Percentiles rank a stretch among this genome's conserved stretches.
These are phyloP conservation scores for Callipepla californica DNA, from an alignment of 2,113 vertebrate species.

Conservation along the genomic window DNA sequence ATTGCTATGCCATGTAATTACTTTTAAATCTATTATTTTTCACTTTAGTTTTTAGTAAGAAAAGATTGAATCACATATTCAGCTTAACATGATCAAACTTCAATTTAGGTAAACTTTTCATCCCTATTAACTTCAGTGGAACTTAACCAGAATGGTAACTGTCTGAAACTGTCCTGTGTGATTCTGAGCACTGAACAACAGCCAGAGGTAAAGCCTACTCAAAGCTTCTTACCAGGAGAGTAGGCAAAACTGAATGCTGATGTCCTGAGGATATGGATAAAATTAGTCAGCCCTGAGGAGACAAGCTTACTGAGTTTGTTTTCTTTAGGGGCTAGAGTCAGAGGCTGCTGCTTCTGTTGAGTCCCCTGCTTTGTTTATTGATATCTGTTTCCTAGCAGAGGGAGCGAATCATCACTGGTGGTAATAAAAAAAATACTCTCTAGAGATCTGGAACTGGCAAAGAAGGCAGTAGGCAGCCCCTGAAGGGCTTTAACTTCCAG, in stretches of 20 bases:
- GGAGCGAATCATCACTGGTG: not conserved
- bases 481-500: not conserved
- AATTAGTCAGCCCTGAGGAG: not conserved
- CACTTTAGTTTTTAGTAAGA: not conserved
- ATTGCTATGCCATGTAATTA: not conserved
- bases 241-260: not conserved
- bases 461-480: not conserved
- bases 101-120: not conserved
- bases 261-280: not conserved
- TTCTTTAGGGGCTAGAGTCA: not conserved
- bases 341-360: not conserved
- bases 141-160: not conserved
- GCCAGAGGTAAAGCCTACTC: not conserved
- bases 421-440: fast-evolving
- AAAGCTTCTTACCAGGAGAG: not conserved
- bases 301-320: not conserved
- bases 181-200: not conserved
- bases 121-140: not conserved
- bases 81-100: not conserved
- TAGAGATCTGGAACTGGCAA: not conserved
- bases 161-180: not conserved
- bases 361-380: not conserved
- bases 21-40: slow-evolving; percentile 5
- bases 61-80: not conserved
- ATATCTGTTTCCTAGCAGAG: not conserved